These are phyloP conservation scores for Crossaster papposus DNA, from an alignment of 53 echinoderm and acorn worm genomes.

Conservation along the genomic window DNA sequence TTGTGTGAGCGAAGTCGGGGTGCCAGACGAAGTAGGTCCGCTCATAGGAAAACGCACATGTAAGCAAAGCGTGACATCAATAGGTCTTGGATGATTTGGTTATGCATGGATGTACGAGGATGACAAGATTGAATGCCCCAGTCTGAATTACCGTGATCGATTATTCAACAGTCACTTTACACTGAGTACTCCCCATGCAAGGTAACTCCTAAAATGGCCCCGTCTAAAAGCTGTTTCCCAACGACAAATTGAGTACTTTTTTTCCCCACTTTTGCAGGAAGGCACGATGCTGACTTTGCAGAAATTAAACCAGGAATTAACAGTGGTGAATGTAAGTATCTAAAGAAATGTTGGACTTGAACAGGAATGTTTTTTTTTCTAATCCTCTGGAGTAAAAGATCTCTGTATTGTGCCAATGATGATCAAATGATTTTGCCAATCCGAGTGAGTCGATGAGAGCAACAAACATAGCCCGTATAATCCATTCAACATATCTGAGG, in stretches of 20 bases:
- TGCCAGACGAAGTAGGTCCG: no score
- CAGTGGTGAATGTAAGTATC: not conserved
- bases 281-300: not conserved
- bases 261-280: not conserved
- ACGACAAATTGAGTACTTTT: not conserved
- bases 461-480: slow-evolving; percentile 49
- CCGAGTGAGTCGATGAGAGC: slow-evolving; percentile 57
- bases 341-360: not conserved
- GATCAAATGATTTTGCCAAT: slow-evolving; percentile 56
- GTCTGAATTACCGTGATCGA: slow-evolving; percentile 55
- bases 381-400: not conserved
- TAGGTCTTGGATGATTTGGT: no score
- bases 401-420: slow-evolving; percentile 48
- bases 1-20: no score
- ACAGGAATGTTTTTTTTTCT: no score
- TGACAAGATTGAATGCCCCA: slow-evolving; percentile 69
- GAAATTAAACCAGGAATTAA: not conserved
- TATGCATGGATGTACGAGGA: slow-evolving; percentile 43
- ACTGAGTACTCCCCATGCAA: slow-evolving; percentile 43
- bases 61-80: no score
- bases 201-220: not conserved
- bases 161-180: slow-evolving; percentile 47
- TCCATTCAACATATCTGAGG: slow-evolving; percentile 45
- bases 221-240: not conserved
- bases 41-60: no score